Evolutionary conservation across 2,888 invertebrate species (phyloP), one percentile per base, ranked within the genome.

Genomic region (Tipula vernalis): DNA sequence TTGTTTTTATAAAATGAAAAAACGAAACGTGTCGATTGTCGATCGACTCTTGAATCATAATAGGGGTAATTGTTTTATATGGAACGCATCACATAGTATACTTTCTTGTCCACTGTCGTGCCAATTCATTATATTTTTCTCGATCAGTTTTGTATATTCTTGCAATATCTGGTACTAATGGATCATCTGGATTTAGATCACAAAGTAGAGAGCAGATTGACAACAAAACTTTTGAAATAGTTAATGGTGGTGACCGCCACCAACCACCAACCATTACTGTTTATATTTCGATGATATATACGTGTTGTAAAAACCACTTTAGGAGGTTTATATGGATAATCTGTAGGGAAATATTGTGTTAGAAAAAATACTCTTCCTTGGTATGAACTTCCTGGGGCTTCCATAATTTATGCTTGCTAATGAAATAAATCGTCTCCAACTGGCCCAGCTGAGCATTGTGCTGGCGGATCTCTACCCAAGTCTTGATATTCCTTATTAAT

Each of bases 221-320:
- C 94, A 99, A 95, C 94, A 99, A 95, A 94, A 99, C 99, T 98
- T 99, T 99, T 93, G 99, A 99, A 94, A 99, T 99, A 93, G 99
- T 99, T 93, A 99, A 95, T 92, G 99, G 99, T 91, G 99, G 99
- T 90, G 99, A 99, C 99, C 99, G 98, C n/a, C n/a, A n/a, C n/a
- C n/a, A n/a, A n/a, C n/a, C n/a, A n/a, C n/a, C n/a, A 98, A 93
- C 99, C 99, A 95, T 99, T 99, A 95, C 98, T 99, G 96, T 99
- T 99, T 94, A 99, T 99, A 94, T 99, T 99, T 92, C 99, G 99
- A 94, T 99, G 99, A 95, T 99, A 99, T 94, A 99, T 99, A 94
- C 98, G 97, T 92, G 99, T 99, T 93, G 99, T 99, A 95, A 99
- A 99, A 93, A 99, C 98, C 94, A 99, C 98, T 97, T 99, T 99